These are phyloP conservation scores for Poecilia latipinna DNA, from an alignment of 2,113 vertebrate genomes.

Conservation along the genomic window DNA sequence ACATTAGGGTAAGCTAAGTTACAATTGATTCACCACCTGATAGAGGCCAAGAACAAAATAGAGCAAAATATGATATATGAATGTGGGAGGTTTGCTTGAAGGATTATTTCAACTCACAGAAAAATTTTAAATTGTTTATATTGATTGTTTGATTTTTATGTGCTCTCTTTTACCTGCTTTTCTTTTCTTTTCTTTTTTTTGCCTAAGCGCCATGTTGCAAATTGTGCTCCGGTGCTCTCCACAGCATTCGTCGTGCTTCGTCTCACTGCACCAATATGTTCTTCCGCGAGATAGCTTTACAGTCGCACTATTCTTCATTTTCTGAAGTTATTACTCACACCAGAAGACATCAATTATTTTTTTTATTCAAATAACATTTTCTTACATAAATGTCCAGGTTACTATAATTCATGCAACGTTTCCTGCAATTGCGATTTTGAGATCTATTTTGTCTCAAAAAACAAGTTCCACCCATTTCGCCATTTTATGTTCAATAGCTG, in stretches of 20 bases:
- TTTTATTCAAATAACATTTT: background rate
- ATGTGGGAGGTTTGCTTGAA: too few relatives aligned
- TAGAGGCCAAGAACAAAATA: too few relatives aligned
- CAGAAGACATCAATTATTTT: background rate
- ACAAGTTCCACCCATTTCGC: slow-evolving; percentile 76
- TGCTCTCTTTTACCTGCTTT: background rate
- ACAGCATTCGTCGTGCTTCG: slow-evolving; percentile 16
- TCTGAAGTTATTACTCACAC: background rate
- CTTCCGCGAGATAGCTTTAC: slow-evolving; percentile 50
- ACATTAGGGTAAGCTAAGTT: too few relatives aligned
- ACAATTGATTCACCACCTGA: too few relatives aligned
- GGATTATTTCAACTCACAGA: too few relatives aligned
- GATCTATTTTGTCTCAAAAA: slow-evolving; percentile 76
- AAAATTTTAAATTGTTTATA: background rate
- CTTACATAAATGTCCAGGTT: background rate
- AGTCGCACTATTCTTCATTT: background rate
- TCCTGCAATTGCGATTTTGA: background rate
- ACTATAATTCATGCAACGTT: background rate
- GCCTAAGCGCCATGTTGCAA: background rate
- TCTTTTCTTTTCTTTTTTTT: background rate
- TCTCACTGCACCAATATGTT: slow-evolving; percentile 56
- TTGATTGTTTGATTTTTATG: background rate
- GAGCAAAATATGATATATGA: too few relatives aligned
- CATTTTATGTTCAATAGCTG: slow-evolving; percentile 73
- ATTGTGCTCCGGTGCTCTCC: background rate